Evolutionary conservation across 2,797 vertebrate species (phyloP).

Genomic region (Rhinophrynus dorsalis): DNA sequence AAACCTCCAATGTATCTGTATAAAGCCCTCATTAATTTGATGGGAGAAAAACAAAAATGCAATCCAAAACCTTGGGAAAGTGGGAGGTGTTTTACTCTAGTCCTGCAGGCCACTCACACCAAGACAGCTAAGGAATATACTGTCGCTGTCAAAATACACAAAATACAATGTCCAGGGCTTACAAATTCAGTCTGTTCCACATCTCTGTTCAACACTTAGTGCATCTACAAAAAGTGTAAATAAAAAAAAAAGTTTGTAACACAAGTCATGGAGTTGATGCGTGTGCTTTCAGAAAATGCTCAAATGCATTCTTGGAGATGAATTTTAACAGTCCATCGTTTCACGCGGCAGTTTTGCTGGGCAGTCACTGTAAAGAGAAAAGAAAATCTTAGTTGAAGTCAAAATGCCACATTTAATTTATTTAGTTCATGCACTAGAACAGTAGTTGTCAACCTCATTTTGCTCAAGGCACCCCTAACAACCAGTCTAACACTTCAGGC

Average conservation of each 20-base stretch:
- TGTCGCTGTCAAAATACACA: background rate
- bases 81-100: background rate
- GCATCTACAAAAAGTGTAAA: no score
- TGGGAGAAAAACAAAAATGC: background rate
- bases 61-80: background rate
- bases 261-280: background rate
- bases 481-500: no score
- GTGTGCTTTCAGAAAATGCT: background rate
- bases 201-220: background rate
- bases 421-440: no score
- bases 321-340: background rate
- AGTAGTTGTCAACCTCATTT: no score
- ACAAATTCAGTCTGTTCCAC: background rate
- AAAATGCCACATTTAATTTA: no score
- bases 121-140: background rate
- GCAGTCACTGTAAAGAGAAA: background rate
- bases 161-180: background rate
- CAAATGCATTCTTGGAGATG: background rate
- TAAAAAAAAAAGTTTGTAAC: background rate
- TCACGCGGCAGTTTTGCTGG: background rate
- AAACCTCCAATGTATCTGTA: background rate
- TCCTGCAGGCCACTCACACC: background rate
- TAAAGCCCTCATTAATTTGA: conserved; percentile 26
- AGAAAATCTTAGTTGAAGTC: background rate
- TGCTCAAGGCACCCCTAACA: no score